Evolutionary conservation across 2,113 vertebrate genomes (phyloP).

Genomic region (Salvelinus sp.): DNA sequence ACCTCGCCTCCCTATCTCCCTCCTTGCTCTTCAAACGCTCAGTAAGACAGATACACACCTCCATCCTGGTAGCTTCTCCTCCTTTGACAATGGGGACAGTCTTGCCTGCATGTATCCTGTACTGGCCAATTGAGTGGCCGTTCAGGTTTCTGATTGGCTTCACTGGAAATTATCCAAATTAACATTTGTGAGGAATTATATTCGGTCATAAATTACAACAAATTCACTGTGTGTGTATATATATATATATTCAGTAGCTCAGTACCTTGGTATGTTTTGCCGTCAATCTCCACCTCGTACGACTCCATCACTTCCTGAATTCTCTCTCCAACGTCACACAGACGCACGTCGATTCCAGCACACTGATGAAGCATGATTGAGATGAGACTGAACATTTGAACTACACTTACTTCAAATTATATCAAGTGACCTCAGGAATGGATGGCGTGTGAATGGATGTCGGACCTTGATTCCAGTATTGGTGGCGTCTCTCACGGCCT

Average conservation of each 20-base stretch:
- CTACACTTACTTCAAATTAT: neutral
- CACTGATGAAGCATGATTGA: constrained; percentile 64
- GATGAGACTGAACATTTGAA: neutral
- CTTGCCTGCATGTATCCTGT: constrained; percentile 98
- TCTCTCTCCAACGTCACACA: constrained; percentile 91
- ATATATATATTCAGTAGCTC: neutral
- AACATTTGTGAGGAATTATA: too few relatives aligned
- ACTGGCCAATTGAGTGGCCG: constrained; percentile 96
- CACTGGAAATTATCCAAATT: constrained; percentile 69
- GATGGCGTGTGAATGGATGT: neutral
- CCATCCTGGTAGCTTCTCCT: constrained; percentile 97
- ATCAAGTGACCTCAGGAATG: neutral
- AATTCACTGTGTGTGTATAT: neutral
- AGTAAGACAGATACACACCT: constrained; percentile 69
- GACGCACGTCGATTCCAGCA: constrained; percentile 89
- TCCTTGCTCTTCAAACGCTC: too few relatives aligned
- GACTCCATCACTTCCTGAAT: constrained; percentile 98
- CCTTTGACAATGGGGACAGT: constrained; percentile 98
- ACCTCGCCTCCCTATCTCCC: too few relatives aligned
- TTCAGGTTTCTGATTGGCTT: constrained; percentile 98
- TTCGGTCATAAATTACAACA: too few relatives aligned
- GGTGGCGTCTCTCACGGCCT: constrained; percentile 93
- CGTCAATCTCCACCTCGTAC: constrained; percentile 92
- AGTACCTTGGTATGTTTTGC: constrained; percentile 90
- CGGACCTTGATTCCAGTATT: constrained; percentile 94